Conservation (phyloP, 2,113 vertebrate genomes). For the Ceuthmochares aereus region DNA sequence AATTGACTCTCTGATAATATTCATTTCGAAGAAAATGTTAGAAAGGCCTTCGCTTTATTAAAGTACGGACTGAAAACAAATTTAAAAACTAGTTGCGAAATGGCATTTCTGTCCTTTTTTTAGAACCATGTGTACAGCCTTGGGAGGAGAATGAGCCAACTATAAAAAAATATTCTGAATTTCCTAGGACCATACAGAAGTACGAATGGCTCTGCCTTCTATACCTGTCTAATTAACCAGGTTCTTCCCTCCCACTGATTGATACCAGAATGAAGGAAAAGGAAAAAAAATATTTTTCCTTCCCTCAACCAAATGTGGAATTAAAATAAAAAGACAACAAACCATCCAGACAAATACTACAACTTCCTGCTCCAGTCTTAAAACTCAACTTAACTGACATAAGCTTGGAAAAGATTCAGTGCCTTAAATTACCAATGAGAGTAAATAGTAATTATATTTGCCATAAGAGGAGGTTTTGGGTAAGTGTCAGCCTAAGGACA, state of each 20-base stretch:
- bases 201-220: neutral
- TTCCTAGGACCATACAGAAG: neutral
- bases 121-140: neutral
- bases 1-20: neutral
- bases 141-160: neutral
- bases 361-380: constrained; percentile 7
- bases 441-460: constrained; percentile 55
- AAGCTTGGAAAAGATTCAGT: constrained; percentile 39
- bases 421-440: constrained; percentile 31
- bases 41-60: constrained; percentile 13
- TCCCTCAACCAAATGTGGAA: constrained; percentile 13
- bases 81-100: constrained; percentile 45
- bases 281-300: constrained; percentile 23
- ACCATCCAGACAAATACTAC: constrained; percentile 27
- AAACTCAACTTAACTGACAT: constrained; percentile 32
- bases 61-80: neutral
- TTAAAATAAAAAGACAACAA: constrained; percentile 48
- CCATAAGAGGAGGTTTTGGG: constrained; percentile 12
- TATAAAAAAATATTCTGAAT: neutral
- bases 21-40: constrained; percentile 3
- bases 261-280: neutral
- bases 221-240: neutral
- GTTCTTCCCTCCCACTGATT: neutral
- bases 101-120: constrained; percentile 32
- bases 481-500: constrained; percentile 55